Evolutionary conservation across 2,888 invertebrate species (phyloP), one percentile per base, ranked within the genome.

Genomic region (Rhingia campestris): DNA sequence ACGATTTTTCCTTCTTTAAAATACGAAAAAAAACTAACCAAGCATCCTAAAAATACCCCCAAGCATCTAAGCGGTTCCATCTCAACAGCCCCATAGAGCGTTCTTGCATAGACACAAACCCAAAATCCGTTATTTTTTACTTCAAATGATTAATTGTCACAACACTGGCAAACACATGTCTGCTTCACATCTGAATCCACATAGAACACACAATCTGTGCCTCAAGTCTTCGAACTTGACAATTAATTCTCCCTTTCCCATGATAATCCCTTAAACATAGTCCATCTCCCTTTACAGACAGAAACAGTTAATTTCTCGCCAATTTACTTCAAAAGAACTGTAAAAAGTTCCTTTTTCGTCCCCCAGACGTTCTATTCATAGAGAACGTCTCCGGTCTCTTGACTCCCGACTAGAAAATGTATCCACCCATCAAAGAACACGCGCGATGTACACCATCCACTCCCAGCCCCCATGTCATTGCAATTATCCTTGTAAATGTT

Each of bases 281-380:
- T 14, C 33, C 75, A 53, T 59, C 58, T 81, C 37, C 70, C 10
- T 22, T 35, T 30, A 32, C 35, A 39, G 63, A 37, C 56, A 49
- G 22, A 47, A 51, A 43, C 58, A 61, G 63, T 72, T 49, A 76
- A 81, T 81, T 76, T 63, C 49, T 47, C 72, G 67, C 76, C 75
- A 72, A 81, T 81, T 76, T 76, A 81, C 76, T 76, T 76, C 66
- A 76, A 81, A 81, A 53, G 49, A 35, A 47, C 12, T 22, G 14
- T 37, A 32, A 14, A 4, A 6, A 41, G 45, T 51, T 61, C 47
- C 47, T 35, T 64, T n/a, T 39, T 6, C 35, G 10, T 4, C 35
- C 47, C 41, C 10, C 37, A 45, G 45, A 67, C 53, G 12, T 37
- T n/a, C 39, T 45, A 49, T 64, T 64, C 63, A 64, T 41, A 43